Evolutionary conservation across 2,113 vertebrate species (phyloP), one percentile per base, ranked within the genome.

Genomic region (Ibidorhyncha struthersii): DNA sequence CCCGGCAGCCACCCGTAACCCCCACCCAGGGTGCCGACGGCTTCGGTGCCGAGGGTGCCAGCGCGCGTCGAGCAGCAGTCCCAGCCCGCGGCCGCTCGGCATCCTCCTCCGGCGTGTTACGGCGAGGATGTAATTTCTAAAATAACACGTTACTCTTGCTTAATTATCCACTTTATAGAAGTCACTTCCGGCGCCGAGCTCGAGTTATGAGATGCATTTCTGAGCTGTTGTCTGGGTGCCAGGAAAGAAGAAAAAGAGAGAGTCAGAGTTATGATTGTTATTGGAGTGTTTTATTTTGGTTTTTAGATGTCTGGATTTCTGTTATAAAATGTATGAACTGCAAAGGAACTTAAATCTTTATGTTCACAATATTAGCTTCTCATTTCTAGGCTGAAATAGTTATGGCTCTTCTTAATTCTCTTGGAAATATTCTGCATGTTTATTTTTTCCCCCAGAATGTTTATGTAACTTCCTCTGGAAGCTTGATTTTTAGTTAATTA

Each of bases 291-390:
- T 97, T 96, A 93, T 96, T 96, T 94, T 94, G 84, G 67, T 80
- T 97, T 97, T 97, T 83, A 87, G 90, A 95, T 91, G 96, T 97
- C 96, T 96, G 92, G 80, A 50, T 96, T 96, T 97, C 87, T 91
- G 95, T 95, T 95, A 83, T 94, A 96, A 93, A 96, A 93, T 52
- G 92, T 95, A 95, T 91, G 92, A 97, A 93, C 94, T 97, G 86
- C 93, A 92, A 93, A 94, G 88, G 87, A 97, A 96, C 95, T 89
- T 92, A 94, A 95, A 93, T 95, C 95, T 95, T 95, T 90, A 88
- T 81, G 91, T 90, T 95, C 36, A 22, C 85, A 86, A 82, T 96
- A 96, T 97, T 95, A 97, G 76, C 89, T 95, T 92, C 93, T 96
- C 93, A 56, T 94, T 97, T 93, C 94, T 84, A 86, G 82, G 52